Conservation (phyloP, 2,888 invertebrate genomes). For the Sminthurinus aureus region DNA sequence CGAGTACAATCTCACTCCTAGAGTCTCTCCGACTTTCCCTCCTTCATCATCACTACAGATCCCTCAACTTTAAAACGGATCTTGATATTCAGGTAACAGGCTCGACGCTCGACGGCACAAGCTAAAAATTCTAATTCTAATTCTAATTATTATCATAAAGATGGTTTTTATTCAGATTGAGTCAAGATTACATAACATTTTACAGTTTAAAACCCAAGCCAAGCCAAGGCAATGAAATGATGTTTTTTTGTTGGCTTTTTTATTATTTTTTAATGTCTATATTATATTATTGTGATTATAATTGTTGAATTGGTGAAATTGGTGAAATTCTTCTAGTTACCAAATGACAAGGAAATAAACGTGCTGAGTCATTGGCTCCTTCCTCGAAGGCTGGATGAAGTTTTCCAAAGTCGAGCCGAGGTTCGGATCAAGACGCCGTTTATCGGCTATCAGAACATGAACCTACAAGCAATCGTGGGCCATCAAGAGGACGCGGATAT, state of each 20-base stretch:
- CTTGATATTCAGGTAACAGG: slow-evolving; percentile 57
- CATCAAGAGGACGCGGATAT: slow-evolving; percentile 58
- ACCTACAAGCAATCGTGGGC: slow-evolving; percentile 56
- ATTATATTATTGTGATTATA: no score
- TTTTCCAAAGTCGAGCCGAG: slow-evolving; percentile 56
- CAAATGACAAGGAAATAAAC: slow-evolving; percentile 57
- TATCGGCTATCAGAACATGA: slow-evolving; percentile 55
- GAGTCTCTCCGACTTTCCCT: slow-evolving; percentile 47
- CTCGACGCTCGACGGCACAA: no score
- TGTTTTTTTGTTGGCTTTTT: no score
- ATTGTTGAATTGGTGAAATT: no score
- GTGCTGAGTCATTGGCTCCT: slow-evolving; percentile 55
- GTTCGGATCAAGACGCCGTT: slow-evolving; percentile 59
- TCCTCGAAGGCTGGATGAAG: slow-evolving; percentile 53
- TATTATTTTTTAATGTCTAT: no score
- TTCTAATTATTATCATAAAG: no score
- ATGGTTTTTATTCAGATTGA: no score
- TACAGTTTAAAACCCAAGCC: no score
- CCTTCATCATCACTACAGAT: slow-evolving; percentile 51
- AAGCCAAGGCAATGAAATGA: no score
- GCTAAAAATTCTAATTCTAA: no score
- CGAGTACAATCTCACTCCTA: slow-evolving; percentile 33
- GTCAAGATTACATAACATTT: no score
- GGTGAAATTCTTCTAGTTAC: no score
- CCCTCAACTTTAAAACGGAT: slow-evolving; percentile 56